These are phyloP conservation scores for Callyntrura sp. DNA, from an alignment of 2,888 invertebrate species.

Conservation along the genomic window DNA sequence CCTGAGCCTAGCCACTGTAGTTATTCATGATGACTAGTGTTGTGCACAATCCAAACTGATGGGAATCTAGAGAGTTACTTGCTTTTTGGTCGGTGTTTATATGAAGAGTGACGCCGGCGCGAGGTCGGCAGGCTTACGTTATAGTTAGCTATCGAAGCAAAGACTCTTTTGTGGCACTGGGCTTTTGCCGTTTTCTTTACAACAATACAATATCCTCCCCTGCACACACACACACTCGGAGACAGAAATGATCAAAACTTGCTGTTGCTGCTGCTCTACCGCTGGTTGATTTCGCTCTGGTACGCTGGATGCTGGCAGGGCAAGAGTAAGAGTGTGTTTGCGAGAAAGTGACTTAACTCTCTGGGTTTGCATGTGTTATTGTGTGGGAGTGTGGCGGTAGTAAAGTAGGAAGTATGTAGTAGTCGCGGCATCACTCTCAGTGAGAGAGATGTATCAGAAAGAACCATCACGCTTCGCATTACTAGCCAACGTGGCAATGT, in stretches of 20 bases:
- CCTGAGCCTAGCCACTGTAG: conserved; percentile 64
- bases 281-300: conserved; percentile 48
- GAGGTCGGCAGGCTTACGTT: conserved; percentile 67
- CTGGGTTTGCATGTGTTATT: conserved; percentile 52
- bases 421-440: not conserved
- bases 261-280: conserved; percentile 43
- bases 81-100: conserved; percentile 69
- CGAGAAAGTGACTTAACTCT: conserved; percentile 68
- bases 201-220: conserved; percentile 40
- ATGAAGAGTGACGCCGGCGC: conserved; percentile 79
- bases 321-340: conserved; percentile 52
- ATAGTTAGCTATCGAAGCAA: conserved; percentile 47
- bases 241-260: conserved; percentile 42
- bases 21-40: conserved; percentile 77
- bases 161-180: conserved; percentile 62
- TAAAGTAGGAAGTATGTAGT: conserved; percentile 38
- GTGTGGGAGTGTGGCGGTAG: conserved; percentile 7
- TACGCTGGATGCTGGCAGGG: conserved; percentile 48
- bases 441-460: conserved; percentile 61
- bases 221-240: not conserved
- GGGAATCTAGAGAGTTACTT: conserved; percentile 71
- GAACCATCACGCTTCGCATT: conserved; percentile 71
- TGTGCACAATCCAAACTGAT: conserved; percentile 77
- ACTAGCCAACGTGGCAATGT: conserved; percentile 73
- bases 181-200: conserved; percentile 56